Conservation (phyloP, 2,113 vertebrate species). For the Apaloderma vittatum region DNA sequence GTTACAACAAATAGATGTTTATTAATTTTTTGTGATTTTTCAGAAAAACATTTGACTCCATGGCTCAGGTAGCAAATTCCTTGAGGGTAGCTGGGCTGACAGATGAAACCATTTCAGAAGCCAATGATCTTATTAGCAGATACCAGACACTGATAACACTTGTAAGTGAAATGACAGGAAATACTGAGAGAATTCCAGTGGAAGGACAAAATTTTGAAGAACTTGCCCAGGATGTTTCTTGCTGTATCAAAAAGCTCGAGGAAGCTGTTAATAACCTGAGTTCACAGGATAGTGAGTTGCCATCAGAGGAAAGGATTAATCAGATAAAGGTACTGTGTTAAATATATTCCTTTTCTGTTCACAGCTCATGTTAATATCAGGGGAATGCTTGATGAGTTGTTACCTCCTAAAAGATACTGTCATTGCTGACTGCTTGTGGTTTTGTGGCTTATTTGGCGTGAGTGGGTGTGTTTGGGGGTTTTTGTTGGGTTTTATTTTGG, state of each 20-base stretch:
- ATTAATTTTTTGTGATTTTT: slow-evolving; percentile 13
- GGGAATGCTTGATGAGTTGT: background rate
- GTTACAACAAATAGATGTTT: background rate
- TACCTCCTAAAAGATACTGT: background rate
- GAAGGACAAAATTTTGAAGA: slow-evolving; percentile 68
- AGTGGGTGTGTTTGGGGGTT: background rate
- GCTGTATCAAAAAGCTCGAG: slow-evolving; percentile 74
- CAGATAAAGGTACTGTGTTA: slow-evolving; percentile 77
- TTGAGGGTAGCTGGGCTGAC: slow-evolving; percentile 71
- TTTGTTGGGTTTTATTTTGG: background rate
- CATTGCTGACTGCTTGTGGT: background rate
- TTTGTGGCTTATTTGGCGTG: background rate
- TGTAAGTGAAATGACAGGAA: slow-evolving; percentile 52
- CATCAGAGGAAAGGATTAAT: slow-evolving; percentile 63
- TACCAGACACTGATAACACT: slow-evolving; percentile 64
- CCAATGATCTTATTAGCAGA: slow-evolving; percentile 45
- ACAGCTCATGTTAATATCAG: background rate
- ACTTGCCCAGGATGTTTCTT: slow-evolving; percentile 67
- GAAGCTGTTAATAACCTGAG: slow-evolving; percentile 70
- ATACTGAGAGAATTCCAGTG: background rate
- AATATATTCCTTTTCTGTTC: background rate
- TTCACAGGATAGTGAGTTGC: slow-evolving; percentile 65
- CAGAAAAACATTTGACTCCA: slow-evolving; percentile 76
- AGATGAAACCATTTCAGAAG: slow-evolving; percentile 54
- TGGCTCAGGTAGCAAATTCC: slow-evolving; percentile 65